Percentiles rank a stretch among this genome's conserved stretches.
Evolutionary conservation across 2,888 invertebrate genomes (phyloP).

Genomic region (Hoplodrina blanda): DNA sequence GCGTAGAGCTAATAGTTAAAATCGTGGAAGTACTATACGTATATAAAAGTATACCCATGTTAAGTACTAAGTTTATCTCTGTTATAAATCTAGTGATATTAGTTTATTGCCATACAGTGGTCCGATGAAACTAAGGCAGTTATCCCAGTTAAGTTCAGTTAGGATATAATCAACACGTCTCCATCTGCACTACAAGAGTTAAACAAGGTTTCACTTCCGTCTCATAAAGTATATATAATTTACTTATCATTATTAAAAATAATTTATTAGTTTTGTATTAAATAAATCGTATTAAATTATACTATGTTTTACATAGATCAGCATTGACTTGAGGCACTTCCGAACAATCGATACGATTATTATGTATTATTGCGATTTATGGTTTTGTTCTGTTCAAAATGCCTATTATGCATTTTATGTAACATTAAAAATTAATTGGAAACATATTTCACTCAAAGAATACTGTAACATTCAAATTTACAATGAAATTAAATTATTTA

Average conservation of each 20-base stretch:
- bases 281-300: slow-evolving; percentile 70
- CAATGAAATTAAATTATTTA: slow-evolving; percentile 64
- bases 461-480: slow-evolving; percentile 61
- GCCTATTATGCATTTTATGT: slow-evolving; percentile 68
- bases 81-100: slow-evolving; percentile 65
- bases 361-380: slow-evolving; percentile 37
- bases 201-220: slow-evolving; percentile 52
- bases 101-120: slow-evolving; percentile 71
- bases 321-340: slow-evolving; percentile 72
- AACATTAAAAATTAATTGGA: slow-evolving; percentile 59
- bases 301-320: slow-evolving; percentile 69
- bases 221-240: slow-evolving; percentile 61
- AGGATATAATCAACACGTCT: slow-evolving; percentile 38
- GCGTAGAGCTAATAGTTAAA: slow-evolving; percentile 33
- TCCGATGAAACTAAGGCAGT: slow-evolving; percentile 71
- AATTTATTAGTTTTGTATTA: slow-evolving; percentile 64
- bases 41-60: slow-evolving; percentile 53
- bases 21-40: slow-evolving; percentile 43
- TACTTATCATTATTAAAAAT: slow-evolving; percentile 64
- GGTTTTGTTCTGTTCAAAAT: slow-evolving; percentile 58
- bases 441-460: slow-evolving; percentile 52
- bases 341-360: slow-evolving; percentile 56
- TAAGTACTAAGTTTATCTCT: slow-evolving; percentile 52
- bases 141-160: slow-evolving; percentile 68
- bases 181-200: slow-evolving; percentile 39